A percentile compares a stretch with the other conserved stretches of the same genome.
phyloP scores from a whole-genome alignment of 1,140 invertebrate species.

The Lucilia sericata region DNA sequence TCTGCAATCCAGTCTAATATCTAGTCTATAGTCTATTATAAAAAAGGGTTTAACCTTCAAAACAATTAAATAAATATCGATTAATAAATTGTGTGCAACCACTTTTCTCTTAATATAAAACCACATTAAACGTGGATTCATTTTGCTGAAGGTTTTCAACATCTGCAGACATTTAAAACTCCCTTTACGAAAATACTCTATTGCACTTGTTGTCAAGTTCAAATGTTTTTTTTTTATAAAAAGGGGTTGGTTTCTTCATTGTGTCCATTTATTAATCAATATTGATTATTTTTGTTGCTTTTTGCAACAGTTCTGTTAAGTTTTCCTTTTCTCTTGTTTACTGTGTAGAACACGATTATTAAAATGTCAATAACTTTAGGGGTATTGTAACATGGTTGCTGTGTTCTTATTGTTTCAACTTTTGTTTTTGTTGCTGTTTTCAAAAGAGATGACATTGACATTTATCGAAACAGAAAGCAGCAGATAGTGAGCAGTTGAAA shows the following conservation, averaged over 20 bases:
- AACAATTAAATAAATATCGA: background rate
- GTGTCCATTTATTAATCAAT: background rate
- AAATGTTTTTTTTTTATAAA: background rate
- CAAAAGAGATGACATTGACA: background rate
- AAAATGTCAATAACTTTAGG: conserved; percentile 1
- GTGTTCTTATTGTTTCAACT: background rate
- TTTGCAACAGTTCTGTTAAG: background rate
- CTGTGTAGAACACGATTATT: background rate
- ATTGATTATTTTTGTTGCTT: background rate
- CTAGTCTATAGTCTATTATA: too few relatives aligned
- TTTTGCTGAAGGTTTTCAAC: background rate
- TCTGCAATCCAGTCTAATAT: too few relatives aligned
- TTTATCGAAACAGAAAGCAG: conserved; percentile 1
- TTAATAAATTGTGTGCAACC: background rate
- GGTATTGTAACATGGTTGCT: background rate
- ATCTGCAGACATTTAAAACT: background rate
- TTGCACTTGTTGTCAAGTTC: background rate
- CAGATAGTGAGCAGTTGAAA: background rate
- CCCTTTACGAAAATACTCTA: background rate
- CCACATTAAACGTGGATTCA: background rate
- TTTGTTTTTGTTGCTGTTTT: background rate
- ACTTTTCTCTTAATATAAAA: background rate
- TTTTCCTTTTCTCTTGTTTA: too few relatives aligned
- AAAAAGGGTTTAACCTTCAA: background rate
- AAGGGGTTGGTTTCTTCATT: background rate